These are phyloP conservation scores for Corythornis madagascariensis DNA, from an alignment of 2,113 vertebrate genomes.

Conservation along the genomic window DNA sequence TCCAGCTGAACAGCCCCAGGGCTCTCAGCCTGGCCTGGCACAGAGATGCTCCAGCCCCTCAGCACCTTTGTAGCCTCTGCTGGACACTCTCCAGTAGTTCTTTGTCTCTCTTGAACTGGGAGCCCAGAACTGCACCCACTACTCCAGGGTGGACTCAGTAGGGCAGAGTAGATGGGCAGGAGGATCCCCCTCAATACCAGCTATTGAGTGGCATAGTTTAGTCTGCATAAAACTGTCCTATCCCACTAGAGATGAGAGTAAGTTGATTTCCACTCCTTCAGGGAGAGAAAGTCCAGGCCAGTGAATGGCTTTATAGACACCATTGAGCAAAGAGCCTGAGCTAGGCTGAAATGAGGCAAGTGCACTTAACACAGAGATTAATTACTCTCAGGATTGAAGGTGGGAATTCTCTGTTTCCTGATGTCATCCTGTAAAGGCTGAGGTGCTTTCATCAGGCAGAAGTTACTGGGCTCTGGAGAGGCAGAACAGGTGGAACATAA, in stretches of 20 bases:
- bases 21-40: too few species aligned
- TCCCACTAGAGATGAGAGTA: not conserved
- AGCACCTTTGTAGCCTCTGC: too few species aligned
- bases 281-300: not conserved
- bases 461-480: not conserved
- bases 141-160: not conserved
- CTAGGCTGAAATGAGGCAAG: not conserved
- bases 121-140: too few species aligned
- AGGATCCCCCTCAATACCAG: too few species aligned
- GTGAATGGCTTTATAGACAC: not conserved
- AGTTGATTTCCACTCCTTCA: not conserved
- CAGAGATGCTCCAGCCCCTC: too few species aligned
- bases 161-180: too few species aligned
- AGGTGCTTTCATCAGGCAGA: slow-evolving; percentile 20
- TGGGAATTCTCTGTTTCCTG: not conserved
- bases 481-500: not conserved
- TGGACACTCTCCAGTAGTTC: too few species aligned
- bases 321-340: not conserved
- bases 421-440: not conserved
- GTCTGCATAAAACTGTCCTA: not conserved
- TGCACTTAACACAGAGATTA: not conserved
- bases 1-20: too few species aligned
- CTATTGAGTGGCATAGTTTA: too few species aligned
- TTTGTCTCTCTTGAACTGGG: too few species aligned
- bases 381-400: not conserved